Base-by-base conservation (phyloP, 2,797 vertebrate genomes). In the Carcharodon carcharias region DNA sequence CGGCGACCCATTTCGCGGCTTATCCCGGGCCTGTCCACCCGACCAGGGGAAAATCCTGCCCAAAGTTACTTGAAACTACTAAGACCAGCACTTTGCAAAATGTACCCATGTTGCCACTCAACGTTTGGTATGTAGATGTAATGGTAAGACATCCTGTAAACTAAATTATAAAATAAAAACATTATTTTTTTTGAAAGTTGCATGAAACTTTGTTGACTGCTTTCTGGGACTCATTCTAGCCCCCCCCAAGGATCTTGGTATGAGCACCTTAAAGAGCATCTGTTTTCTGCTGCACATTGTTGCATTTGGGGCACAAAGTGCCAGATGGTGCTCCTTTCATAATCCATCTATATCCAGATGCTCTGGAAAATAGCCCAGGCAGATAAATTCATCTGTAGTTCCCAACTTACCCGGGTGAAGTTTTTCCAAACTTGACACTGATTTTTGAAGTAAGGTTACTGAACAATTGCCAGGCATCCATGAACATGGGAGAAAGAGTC, bases 271-370 rank as follows among this genome's bases (percentile, higher is more conserved):
- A 56, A 73, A 56, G 50, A 95, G 67, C 71, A 35, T 95, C 67
- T 95, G 94, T 56, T 77, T 2, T 73, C 26, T 21, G 8, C 54
- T 73, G 94, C 69, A 95, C 65, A 95, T 56, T 95, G 94, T 56
- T 73, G 94, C 71, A 77, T 73, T 77, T 58, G 67, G 50, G 71
- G 94, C 94, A 95, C 54, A 56, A 31, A 45, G 45, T 77, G 54
- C 65, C 94, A 95, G 94, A 77, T 56, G 54, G 69, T 58, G 67
- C 28, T 95, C 69, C 71, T 77, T 73, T 95, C 94, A 95, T 77
- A 95, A 71, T 77, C 94, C 67, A 56, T 77, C 94, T 58, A 54
- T 45, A 95, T 95, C 69, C 94, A 95, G 94, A 95, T 95, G 71
- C 50, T 58, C 50, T 95, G 94, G 94, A 95, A 95, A 8, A 58